Conservation (phyloP, 2,113 vertebrate species). For the Parus major region DNA sequence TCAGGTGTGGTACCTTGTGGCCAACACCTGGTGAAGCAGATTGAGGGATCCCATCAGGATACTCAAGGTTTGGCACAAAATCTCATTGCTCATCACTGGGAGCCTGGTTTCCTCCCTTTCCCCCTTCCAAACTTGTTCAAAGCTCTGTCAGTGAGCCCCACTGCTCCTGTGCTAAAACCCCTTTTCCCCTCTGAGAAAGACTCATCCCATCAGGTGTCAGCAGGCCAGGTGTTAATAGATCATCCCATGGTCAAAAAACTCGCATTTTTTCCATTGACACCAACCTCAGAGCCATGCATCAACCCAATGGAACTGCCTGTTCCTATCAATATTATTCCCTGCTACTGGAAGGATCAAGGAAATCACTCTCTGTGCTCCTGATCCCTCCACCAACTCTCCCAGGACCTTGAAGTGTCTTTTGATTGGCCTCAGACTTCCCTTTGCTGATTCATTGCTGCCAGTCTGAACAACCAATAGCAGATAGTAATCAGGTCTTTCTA, state of each 20-base stretch:
- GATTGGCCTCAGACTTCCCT: accelerated
- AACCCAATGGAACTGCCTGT: not conserved
- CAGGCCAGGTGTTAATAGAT: not conserved
- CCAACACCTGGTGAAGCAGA: not conserved
- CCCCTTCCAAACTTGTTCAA: not conserved
- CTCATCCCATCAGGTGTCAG: not conserved
- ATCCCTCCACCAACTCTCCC: not conserved
- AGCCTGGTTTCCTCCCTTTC: not conserved
- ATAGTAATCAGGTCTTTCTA: not conserved
- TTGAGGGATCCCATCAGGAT: not conserved
- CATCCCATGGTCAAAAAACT: accelerated
- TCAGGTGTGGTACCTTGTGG: not conserved
- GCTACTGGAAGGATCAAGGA: not conserved
- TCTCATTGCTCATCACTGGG: not conserved
- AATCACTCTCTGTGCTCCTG: not conserved
- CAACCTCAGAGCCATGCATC: accelerated
- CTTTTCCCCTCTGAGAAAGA: too few species aligned
- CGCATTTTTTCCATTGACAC: not conserved
- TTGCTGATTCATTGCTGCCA: not conserved
- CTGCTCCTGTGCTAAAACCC: not conserved
- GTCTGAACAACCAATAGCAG: not conserved
- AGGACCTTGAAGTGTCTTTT: not conserved
- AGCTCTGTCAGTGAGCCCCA: not conserved
- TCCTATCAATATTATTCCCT: not conserved
- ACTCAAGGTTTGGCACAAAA: not conserved